Evolutionary conservation across 92 coral and sea anemone species (phyloP), one percentile per base, ranked within the genome.

Genomic region (Zoanthus gigantus): DNA sequence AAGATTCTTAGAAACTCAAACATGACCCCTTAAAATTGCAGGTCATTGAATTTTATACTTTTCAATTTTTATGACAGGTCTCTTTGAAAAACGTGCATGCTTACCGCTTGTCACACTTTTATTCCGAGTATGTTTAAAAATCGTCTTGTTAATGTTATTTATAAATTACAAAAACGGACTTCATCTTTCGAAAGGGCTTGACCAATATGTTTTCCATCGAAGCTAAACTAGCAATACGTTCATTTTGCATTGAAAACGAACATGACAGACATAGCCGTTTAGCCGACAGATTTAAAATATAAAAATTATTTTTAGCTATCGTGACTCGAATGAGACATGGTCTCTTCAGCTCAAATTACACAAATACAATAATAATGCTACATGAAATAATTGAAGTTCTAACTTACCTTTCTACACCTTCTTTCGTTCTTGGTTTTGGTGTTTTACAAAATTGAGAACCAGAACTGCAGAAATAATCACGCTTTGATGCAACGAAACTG

Each of bases 211-310:
- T 50, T 44, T 11, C 60, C 75, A 66, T 30, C 32, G 56, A 28
- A 78, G 52, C 58, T 45, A 71, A 65, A 44, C 28, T 60, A 28
- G 37, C 54, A 15, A 54, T 16, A 46, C 72, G 46, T n/a, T 6
- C 7, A 67, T 1, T 17, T 30, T 11, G 16, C 17, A 52, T 17
- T 65, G 75, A 31, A 6, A 65, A 6, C 5, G 60, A 10, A 12
- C 74, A 66, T 10, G 75, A 66, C 32, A 46, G 75, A 65, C 11
- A 23, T 60, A 46, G 67, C 74, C 60, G 17, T 47, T 74, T 44
- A 66, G 76, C 66, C 75, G 65, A 81, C 75, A 81, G 85, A 81
- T 81, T 65, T 46, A 73, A 81, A 23, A 81, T 74, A 81, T n/a
- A 78, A 73, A 37, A 16, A 56, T 78, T 80, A 48, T 81, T 81